Conservation (phyloP, 2,888 invertebrate genomes). For the Pseudolycoriella hygida region DNA sequence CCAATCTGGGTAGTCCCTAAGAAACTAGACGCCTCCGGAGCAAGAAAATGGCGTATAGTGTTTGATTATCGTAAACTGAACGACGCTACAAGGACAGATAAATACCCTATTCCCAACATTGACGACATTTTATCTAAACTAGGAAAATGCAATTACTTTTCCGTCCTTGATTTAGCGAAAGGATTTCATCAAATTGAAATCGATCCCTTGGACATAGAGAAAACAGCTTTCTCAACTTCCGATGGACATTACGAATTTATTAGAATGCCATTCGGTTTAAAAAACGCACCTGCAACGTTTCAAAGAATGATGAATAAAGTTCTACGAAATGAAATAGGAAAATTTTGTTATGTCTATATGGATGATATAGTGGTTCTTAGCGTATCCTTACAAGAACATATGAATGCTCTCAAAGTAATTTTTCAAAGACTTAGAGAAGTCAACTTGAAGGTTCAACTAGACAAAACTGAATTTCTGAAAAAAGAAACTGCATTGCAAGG, state of each 20-base stretch:
- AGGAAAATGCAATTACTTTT: background rate
- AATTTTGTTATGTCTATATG: conserved; percentile 6
- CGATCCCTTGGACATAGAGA: background rate
- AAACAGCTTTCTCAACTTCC: conserved; percentile 11
- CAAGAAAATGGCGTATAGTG: no score
- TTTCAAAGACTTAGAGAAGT: conserved; percentile 12
- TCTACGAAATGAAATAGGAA: background rate
- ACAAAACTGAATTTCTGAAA: conserved; percentile 4
- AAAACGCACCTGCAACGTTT: conserved; percentile 7
- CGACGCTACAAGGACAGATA: no score
- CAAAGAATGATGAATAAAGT: conserved; percentile 6
- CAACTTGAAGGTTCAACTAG: conserved; percentile 14
- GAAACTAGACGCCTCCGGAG: no score
- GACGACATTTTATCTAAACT: no score
- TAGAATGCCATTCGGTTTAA: conserved; percentile 7
- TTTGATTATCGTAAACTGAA: no score
- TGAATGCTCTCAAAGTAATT: conserved; percentile 10
- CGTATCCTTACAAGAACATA: conserved; percentile 14
- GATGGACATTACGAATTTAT: conserved; percentile 10
- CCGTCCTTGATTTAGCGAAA: background rate
- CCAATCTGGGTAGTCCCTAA: background rate
- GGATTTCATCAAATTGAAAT: background rate
- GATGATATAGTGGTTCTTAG: conserved; percentile 10
- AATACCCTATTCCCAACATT: no score
- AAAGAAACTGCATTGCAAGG: background rate